phyloP scores from a whole-genome alignment of 2,113 vertebrate species.

The Corythoichthys haematopterus region DNA sequence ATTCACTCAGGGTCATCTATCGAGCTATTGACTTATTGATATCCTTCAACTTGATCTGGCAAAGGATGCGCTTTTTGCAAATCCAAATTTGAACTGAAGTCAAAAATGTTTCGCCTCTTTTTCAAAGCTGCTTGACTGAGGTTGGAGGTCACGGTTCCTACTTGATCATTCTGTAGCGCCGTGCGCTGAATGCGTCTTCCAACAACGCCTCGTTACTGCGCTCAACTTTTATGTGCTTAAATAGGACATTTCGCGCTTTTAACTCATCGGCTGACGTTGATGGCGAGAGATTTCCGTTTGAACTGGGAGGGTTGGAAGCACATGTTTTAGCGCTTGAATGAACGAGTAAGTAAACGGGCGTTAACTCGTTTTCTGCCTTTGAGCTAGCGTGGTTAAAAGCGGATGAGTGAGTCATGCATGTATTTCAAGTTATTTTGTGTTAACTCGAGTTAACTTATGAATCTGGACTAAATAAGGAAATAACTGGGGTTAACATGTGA shows the following conservation, averaged over 20 bases:
- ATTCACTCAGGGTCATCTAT: slow-evolving; percentile 70
- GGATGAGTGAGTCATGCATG: no score
- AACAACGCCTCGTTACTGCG: slow-evolving; percentile 2
- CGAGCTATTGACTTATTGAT: slow-evolving; percentile 39
- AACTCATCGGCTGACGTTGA: no score
- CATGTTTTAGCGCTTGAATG: no score
- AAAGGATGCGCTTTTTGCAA: slow-evolving; percentile 48
- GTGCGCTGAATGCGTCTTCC: background rate
- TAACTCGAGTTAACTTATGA: no score
- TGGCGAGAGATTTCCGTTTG: no score
- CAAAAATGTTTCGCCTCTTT: background rate
- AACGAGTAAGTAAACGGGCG: no score
- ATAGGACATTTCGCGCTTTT: background rate
- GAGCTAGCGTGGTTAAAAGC: no score
- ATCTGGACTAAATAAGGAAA: no score
- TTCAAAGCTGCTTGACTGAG: slow-evolving; percentile 19
- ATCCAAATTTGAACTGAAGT: slow-evolving; percentile 19
- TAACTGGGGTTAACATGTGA: no score
- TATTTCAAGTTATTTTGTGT: no score
- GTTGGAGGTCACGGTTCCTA: slow-evolving; percentile 44
- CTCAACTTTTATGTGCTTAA: background rate
- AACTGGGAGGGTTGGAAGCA: no score
- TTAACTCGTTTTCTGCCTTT: no score
- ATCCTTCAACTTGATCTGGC: slow-evolving; percentile 49
- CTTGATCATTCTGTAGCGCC: background rate